A percentile compares a stretch with the other conserved stretches of the same genome.
Conservation (phyloP, 2,113 vertebrate genomes). For the Columba livia region DNA sequence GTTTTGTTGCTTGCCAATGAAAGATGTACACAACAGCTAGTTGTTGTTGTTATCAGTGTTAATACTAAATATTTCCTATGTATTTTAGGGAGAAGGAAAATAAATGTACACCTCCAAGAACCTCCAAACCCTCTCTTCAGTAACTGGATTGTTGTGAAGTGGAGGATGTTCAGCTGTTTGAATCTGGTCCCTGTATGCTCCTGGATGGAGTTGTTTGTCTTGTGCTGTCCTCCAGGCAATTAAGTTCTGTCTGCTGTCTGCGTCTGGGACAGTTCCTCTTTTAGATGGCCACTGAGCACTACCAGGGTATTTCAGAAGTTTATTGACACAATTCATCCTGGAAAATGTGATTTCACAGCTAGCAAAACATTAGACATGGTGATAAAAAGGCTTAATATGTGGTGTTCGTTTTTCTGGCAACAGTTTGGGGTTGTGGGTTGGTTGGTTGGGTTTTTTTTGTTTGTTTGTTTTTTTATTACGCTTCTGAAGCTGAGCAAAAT, state of each 20-base stretch:
- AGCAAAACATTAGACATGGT: conserved; percentile 52
- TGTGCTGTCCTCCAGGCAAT: not conserved
- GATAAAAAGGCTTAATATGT: conserved; percentile 48
- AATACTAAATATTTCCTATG: not conserved
- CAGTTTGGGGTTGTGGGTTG: not conserved
- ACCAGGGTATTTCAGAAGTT: not conserved
- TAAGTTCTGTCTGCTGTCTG: not conserved
- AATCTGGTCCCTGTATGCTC: not conserved
- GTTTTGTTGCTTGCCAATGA: not conserved
- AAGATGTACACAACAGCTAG: not conserved
- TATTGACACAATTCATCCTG: conserved; percentile 27
- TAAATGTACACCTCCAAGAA: not conserved
- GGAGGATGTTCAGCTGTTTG: not conserved
- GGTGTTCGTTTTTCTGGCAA: conserved; percentile 33
- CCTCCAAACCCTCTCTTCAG: not conserved
- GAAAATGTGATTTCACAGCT: conserved; percentile 63
- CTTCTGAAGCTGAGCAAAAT: not conserved
- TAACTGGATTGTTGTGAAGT: not conserved
- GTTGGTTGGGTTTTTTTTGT: no score
- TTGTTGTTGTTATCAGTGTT: not conserved
- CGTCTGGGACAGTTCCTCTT: not conserved
- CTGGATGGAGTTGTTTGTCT: not conserved
- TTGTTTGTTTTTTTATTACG: not conserved
- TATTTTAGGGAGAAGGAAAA: not conserved
- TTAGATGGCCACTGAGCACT: not conserved